A percentile compares a stretch with the other conserved stretches of the same genome.
phyloP scores from a whole-genome alignment of 37 sponge, comb jelly and placozoan species.

The Corticium candelabrum region DNA sequence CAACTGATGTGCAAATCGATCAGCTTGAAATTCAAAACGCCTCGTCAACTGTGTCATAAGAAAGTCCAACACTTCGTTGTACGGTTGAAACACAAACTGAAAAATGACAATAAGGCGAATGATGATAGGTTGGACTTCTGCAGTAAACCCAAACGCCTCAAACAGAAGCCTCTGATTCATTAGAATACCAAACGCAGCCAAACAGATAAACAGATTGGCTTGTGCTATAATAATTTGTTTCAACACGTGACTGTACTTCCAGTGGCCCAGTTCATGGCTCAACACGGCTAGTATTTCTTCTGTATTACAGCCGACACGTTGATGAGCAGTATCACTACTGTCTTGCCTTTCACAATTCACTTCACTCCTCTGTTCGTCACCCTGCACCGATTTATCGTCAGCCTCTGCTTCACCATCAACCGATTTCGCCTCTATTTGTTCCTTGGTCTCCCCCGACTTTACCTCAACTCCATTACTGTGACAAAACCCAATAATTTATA shows the following conservation, averaged over 20 bases:
- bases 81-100: slow-evolving; percentile 50
- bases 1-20: slow-evolving; percentile 68
- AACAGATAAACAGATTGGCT: slow-evolving; percentile 43
- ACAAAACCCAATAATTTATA: no score
- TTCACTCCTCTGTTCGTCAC: slow-evolving; percentile 13
- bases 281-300: slow-evolving; percentile 84
- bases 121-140: slow-evolving; percentile 56
- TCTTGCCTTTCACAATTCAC: no score
- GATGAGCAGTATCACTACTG: no score
- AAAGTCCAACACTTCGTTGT: slow-evolving; percentile 52
- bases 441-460: no score
- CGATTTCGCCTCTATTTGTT: slow-evolving; percentile 11
- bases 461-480: no score
- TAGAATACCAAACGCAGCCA: slow-evolving; percentile 70
- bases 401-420: not conserved
- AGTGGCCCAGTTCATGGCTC: slow-evolving; percentile 95
- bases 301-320: slow-evolving; percentile 43
- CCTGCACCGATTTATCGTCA: not conserved
- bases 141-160: slow-evolving; percentile 79
- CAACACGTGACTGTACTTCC: slow-evolving; percentile 72
- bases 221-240: slow-evolving; percentile 50
- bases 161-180: slow-evolving; percentile 62
- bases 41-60: slow-evolving; percentile 53
- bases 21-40: slow-evolving; percentile 91
- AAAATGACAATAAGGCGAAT: slow-evolving; percentile 78